Evolutionary conservation across 2,113 vertebrate genomes (phyloP).

Genomic region (Ranitomeya imitator): DNA sequence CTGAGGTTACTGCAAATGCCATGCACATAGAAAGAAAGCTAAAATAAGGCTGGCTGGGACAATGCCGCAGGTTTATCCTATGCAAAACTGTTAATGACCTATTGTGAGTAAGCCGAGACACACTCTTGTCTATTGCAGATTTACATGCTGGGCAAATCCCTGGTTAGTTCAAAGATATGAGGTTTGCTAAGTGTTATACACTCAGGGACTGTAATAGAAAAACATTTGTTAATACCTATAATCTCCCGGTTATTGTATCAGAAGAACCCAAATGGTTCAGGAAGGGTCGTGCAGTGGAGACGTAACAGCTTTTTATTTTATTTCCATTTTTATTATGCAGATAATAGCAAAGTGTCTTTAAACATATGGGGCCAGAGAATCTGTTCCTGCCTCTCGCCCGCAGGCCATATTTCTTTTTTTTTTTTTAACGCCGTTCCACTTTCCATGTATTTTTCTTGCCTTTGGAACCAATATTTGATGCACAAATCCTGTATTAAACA

Average conservation of each 20-base stretch:
- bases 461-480: background rate
- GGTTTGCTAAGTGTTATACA: background rate
- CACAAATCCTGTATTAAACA: too few relatives aligned
- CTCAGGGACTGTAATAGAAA: constrained; percentile 2
- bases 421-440: background rate
- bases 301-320: background rate
- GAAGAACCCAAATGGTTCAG: background rate
- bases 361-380: background rate
- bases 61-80: too few relatives aligned
- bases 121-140: background rate
- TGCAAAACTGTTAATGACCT: background rate
- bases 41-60: too few relatives aligned
- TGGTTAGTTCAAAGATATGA: background rate
- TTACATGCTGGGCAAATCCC: background rate
- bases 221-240: background rate
- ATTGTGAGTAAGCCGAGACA: background rate
- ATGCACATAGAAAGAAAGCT: too few relatives aligned
- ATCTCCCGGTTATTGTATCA: background rate
- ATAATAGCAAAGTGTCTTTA: background rate
- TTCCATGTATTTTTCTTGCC: too few relatives aligned
- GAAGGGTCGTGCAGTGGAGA: background rate
- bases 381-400: background rate
- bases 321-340: background rate
- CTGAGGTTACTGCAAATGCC: background rate
- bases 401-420: background rate